A percentile compares a stretch with the other conserved stretches of the same genome.
These are phyloP conservation scores for Trididemnum clinides DNA, from an alignment of 23 tunicate species.

Conservation along the genomic window DNA sequence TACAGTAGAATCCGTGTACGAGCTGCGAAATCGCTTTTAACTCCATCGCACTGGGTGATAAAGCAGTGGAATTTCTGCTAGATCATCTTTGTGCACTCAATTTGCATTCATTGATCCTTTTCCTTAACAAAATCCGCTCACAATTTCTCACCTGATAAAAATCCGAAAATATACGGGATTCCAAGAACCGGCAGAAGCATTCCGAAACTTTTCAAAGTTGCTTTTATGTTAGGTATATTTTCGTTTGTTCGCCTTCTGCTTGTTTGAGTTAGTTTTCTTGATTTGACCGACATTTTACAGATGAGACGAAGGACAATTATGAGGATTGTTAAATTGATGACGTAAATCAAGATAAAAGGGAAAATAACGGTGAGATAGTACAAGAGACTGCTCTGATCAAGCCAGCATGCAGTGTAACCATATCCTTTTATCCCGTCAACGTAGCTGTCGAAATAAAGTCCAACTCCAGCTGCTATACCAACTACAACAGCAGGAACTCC, in stretches of 20 bases:
- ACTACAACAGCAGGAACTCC: slow-evolving; percentile 47
- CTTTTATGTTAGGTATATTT: not conserved
- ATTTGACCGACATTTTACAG: slow-evolving; percentile 41
- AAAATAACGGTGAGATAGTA: slow-evolving; percentile 33
- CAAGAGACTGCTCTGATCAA: not conserved
- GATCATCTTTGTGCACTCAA: too few relatives aligned
- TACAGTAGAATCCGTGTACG: too few relatives aligned
- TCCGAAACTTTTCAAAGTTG: slow-evolving; percentile 20
- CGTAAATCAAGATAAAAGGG: slow-evolving; percentile 35
- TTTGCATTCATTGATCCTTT: too few relatives aligned
- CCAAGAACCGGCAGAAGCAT: slow-evolving; percentile 46
- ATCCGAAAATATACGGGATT: slow-evolving; percentile 24
- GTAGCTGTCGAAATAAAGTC: slow-evolving; percentile 23
- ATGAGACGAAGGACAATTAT: slow-evolving; percentile 27
- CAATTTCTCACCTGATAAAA: slow-evolving; percentile 16
- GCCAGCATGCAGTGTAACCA: slow-evolving; percentile 51
- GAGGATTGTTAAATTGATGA: slow-evolving; percentile 17
- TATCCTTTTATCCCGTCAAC: not conserved
- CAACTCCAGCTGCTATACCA: slow-evolving; percentile 5
- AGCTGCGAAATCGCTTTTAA: too few relatives aligned
- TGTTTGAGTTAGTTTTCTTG: not conserved
- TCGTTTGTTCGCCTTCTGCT: not conserved
- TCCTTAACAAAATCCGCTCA: too few relatives aligned
- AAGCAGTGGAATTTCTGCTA: too few relatives aligned
- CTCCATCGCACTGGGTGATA: too few relatives aligned